Evolutionary conservation across 1,140 invertebrate genomes (phyloP), one percentile per base, ranked within the genome.

Genomic region (Phymorhynchus buccinoides): DNA sequence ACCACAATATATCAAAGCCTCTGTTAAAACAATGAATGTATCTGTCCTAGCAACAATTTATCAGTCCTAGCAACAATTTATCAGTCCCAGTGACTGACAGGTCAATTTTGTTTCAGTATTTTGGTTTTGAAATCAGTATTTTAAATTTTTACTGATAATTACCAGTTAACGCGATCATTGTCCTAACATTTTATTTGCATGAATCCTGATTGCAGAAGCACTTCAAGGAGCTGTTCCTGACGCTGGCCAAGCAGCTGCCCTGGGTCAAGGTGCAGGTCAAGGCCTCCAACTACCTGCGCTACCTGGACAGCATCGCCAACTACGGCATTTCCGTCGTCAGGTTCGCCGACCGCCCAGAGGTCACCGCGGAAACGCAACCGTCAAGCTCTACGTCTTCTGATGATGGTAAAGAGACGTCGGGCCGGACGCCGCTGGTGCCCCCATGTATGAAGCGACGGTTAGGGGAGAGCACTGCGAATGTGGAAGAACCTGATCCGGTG

Each of bases 171-270:
- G n/a, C n/a, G n/a, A n/a, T n/a, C n/a, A n/a, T n/a, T n/a, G n/a
- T n/a, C n/a, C n/a, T n/a, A n/a, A n/a, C n/a, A n/a, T n/a, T n/a
- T n/a, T n/a, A n/a, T n/a, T n/a, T n/a, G n/a, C n/a, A n/a, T n/a
- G n/a, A n/a, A n/a, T n/a, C n/a, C n/a, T 4, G 62, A 27, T 4
- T 66, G 9, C 35, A 75, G 37, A 75, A 39, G 22, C 18, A 41
- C 7, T 12, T 56, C n/a, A 35, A 52, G 14, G 18, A 79, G 12
- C 81, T 83, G 7, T 32, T 83, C 9, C 30, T 56, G 3, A 83
- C 81, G 3, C 62, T 83, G 35, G 66, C 81, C 30, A 32, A 39
- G 4, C 81, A 73, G 12, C 62, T 83, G 9, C 81, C 81, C n/a
- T 83, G 66, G 62, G 37, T 71, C 6, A 71, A 14, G 18, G 27